Evolutionary conservation across 2,797 vertebrate species (phyloP).

Genomic region (Propithecus deckenii): DNA sequence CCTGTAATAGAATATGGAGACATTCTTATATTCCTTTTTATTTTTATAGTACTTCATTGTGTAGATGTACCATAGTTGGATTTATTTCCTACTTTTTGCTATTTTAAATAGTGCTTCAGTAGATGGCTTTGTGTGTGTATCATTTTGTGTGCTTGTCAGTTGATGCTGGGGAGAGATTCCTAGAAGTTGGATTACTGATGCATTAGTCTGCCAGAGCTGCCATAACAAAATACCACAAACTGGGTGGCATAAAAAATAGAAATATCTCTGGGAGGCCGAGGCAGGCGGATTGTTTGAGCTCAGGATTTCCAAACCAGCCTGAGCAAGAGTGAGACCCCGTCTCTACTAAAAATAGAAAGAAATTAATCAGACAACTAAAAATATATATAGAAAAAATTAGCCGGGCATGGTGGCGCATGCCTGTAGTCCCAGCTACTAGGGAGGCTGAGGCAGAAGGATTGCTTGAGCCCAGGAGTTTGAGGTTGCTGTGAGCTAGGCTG

Average conservation of each 20-base stretch:
- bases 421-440: too few species aligned
- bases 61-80: not conserved
- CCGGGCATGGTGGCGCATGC: too few species aligned
- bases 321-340: too few species aligned
- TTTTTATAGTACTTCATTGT: not conserved
- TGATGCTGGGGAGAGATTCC: not conserved
- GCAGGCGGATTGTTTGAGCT: too few species aligned
- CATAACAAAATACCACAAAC: not conserved
- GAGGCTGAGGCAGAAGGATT: too few species aligned
- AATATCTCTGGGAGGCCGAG: too few species aligned
- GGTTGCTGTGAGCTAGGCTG: too few species aligned
- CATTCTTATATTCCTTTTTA: not conserved
- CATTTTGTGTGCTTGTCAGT: not conserved
- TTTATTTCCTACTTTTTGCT: not conserved
- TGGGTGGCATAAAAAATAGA: not conserved
- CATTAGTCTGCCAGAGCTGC: not conserved
- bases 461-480: too few species aligned
- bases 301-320: too few species aligned
- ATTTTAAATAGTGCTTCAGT: not conserved
- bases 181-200: not conserved
- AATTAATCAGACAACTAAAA: too few species aligned
- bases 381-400: too few species aligned
- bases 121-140: not conserved
- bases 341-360: too few species aligned
- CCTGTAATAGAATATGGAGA: not conserved